A percentile compares a stretch with the other conserved stretches of the same genome.
Evolutionary conservation across 2,113 vertebrate genomes (phyloP).

Genomic region (Nansenia antarctica): DNA sequence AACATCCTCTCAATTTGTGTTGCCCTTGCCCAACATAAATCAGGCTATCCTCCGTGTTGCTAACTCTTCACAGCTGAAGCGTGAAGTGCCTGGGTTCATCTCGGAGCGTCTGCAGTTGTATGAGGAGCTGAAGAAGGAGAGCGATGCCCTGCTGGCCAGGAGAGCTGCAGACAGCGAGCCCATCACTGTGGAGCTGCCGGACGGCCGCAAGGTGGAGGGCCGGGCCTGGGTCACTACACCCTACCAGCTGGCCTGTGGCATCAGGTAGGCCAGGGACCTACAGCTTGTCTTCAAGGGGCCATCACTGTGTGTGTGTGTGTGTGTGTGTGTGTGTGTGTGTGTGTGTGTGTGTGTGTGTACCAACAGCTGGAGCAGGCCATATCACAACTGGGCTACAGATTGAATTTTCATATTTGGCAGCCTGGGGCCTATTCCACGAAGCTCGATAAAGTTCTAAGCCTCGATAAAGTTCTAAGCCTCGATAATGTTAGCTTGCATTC

Average conservation of each 20-base stretch:
- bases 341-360: too few species aligned
- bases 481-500: too few species aligned
- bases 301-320: too few species aligned
- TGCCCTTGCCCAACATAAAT: background rate
- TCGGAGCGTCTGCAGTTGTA: slow-evolving; percentile 86
- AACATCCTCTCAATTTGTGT: background rate
- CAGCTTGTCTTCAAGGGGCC: background rate
- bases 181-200: slow-evolving; percentile 85
- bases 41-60: background rate
- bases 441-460: too few species aligned
- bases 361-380: too few species aligned
- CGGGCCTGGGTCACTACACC: slow-evolving; percentile 92
- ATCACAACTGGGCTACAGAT: too few species aligned
- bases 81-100: slow-evolving; percentile 87
- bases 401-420: too few species aligned
- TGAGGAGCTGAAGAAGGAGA: slow-evolving; percentile 87
- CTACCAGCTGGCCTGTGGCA: slow-evolving; percentile 86
- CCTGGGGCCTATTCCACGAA: too few species aligned
- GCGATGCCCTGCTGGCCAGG: slow-evolving; percentile 81
- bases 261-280: slow-evolving; percentile 78
- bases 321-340: too few species aligned
- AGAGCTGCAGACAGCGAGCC: slow-evolving; percentile 77
- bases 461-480: too few species aligned
- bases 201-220: slow-evolving; percentile 81
- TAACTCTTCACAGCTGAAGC: slow-evolving; percentile 67